Base-by-base conservation (phyloP, 2,797 vertebrate species). In the Psittacula derbiana region DNA sequence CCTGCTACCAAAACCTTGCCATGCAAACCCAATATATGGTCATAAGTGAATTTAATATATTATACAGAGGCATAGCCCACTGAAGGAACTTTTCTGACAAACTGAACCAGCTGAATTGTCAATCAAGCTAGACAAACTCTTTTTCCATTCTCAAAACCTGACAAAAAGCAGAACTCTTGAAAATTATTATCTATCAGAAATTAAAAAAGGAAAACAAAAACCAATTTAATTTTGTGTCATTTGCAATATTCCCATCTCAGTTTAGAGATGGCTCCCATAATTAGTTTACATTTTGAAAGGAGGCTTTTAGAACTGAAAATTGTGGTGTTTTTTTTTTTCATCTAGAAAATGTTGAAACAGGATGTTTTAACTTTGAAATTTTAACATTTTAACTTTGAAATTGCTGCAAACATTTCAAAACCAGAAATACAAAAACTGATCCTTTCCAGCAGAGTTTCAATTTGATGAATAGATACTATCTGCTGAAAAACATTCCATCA, bases 381-480 rank as follows among this genome's bases (percentile, higher is more conserved):
- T n/a, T n/a, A n/a, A n/a, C n/a, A n/a, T n/a, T n/a, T n/a, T n/a
- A 95, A 80, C 71, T 91, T 73, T 36, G 47, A 84, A 93, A 65
- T 30, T 66, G 16, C 62, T 91, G 64, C 71, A 88, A 95, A 90
- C 27, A 81, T 90, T 93, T 92, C 61, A 86, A 92, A 92, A 90
- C 5, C 27, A 91, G 76, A 90, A 86, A 83, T 84, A 92, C 6
- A n/a, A 94, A 94, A 95, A 88, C 33, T 82, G 92, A 94, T 92
- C 74, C 87, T 61, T 92, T 95, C 53, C 62, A 94, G 80, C 62
- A 66, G 65, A 93, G 85, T 70, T 88, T 88, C 73, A 88, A 66
- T 86, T 72, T 90, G 76, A 94, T 89, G 44, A 95, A 92, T 80
- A 94, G 94, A 94, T 89, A 91, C 70, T 80, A 94, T 85, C 86